Conservation (phyloP, 1,140 invertebrate genomes). For the Drosophila eugracilis region DNA sequence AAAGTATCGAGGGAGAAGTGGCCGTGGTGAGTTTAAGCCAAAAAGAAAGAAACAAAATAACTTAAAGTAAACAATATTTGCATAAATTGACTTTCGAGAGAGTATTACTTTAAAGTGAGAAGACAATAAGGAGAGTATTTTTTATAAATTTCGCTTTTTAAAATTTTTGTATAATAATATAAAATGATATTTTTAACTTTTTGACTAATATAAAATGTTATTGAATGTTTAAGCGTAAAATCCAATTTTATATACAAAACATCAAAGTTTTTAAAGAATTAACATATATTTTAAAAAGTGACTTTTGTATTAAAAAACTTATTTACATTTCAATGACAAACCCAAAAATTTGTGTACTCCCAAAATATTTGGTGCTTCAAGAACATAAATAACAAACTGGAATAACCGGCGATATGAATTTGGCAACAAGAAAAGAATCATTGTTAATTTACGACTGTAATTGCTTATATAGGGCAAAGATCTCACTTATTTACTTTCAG, state of each 20-base stretch:
- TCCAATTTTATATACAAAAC: no score
- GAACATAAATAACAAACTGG: neutral
- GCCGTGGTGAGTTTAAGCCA: slow-evolving; percentile 58
- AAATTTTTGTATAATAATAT: no score
- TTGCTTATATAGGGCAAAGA: no score
- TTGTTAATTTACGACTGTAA: neutral
- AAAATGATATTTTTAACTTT: no score
- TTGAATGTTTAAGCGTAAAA: no score
- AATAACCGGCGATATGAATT: neutral
- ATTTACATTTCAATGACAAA: neutral
- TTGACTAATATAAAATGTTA: no score
- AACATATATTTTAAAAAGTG: neutral
- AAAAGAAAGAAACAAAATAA: neutral
- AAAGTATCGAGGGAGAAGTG: slow-evolving; percentile 44
- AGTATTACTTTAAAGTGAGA: neutral
- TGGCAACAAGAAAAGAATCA: neutral
- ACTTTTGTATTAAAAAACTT: no score
- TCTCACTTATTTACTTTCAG: no score
- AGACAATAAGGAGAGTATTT: no score
- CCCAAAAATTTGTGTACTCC: neutral
- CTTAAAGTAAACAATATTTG: neutral
- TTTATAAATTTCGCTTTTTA: no score
- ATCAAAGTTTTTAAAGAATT: neutral
- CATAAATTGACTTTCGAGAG: neutral
- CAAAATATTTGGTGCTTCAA: neutral